Percentiles rank a stretch among this genome's conserved stretches.
Evolutionary conservation across 2,888 invertebrate species (phyloP).

Genomic region (Sinohyriopsis cumingii): DNA sequence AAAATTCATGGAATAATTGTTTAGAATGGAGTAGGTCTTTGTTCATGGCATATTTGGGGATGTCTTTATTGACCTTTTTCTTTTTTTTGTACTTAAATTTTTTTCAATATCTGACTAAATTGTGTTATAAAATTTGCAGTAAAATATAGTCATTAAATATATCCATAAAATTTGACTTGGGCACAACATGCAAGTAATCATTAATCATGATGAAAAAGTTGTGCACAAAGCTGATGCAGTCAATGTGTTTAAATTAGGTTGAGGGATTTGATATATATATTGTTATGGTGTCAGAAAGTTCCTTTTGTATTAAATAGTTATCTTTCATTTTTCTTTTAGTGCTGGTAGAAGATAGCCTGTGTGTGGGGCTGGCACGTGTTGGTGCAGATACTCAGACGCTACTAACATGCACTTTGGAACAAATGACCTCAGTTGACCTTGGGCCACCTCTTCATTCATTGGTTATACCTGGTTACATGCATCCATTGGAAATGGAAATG

Average conservation of each 20-base stretch:
- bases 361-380: constrained; percentile 91
- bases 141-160: not conserved
- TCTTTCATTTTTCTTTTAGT: constrained; percentile 55
- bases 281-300: not conserved
- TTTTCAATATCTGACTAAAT: too few relatives aligned
- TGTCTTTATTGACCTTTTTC: too few relatives aligned
- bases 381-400: constrained; percentile 86
- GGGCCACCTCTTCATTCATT: constrained; percentile 96
- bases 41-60: too few relatives aligned
- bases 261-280: not conserved
- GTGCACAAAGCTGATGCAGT: not conserved
- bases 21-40: too few relatives aligned
- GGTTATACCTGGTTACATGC: constrained; percentile 89
- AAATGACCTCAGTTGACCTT: constrained; percentile 83
- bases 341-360: constrained; percentile 77
- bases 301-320: not conserved
- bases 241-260: not conserved
- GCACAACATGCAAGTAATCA: not conserved
- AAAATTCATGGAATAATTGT: too few relatives aligned
- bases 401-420: constrained; percentile 80
- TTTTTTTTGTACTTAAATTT: too few relatives aligned
- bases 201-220: not conserved
- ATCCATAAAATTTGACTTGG: constrained; percentile 3
- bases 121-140: too few relatives aligned
- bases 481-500: constrained; percentile 94